Conservation (phyloP, 2,113 vertebrate species). For the Smithornis capensis region DNA sequence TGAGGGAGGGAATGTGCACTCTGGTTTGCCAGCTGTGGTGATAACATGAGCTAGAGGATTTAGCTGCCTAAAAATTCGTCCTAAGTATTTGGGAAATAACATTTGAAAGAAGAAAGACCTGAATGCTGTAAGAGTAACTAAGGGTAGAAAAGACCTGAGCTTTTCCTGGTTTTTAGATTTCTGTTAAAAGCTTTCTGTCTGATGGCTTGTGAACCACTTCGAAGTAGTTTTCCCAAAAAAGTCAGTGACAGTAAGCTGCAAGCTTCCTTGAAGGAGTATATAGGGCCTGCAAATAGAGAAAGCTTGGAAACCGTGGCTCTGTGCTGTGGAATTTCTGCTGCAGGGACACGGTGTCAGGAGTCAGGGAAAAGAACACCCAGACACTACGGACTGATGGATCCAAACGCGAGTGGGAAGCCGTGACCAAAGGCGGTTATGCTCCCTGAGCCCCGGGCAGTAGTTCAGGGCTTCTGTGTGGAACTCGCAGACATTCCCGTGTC, state of each 20-base stretch:
- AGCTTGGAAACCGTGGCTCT: not conserved
- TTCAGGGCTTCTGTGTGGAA: not conserved
- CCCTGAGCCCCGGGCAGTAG: not conserved
- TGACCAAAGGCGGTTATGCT: not conserved
- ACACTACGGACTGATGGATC: accelerated
- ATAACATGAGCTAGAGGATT: not conserved
- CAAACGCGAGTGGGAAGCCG: not conserved
- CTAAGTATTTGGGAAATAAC: not conserved
- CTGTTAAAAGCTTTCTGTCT: not conserved
- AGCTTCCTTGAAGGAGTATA: not conserved
- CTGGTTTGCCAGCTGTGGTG: not conserved
- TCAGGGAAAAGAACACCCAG: not conserved
- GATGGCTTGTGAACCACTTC: not conserved
- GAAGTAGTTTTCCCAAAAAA: not conserved
- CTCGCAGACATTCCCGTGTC: accelerated
- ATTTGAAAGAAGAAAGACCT: not conserved
- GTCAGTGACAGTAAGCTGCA: not conserved
- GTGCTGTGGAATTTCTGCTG: not conserved
- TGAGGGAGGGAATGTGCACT: not conserved
- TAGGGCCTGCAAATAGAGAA: not conserved
- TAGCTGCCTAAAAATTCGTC: not conserved
- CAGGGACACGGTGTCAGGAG: not conserved
- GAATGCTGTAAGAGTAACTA: not conserved
- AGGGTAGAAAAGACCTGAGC: not conserved
- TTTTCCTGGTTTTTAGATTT: not conserved